phyloP scores from a whole-genome alignment of 1,140 invertebrate genomes.

The Uloborus diversus region DNA sequence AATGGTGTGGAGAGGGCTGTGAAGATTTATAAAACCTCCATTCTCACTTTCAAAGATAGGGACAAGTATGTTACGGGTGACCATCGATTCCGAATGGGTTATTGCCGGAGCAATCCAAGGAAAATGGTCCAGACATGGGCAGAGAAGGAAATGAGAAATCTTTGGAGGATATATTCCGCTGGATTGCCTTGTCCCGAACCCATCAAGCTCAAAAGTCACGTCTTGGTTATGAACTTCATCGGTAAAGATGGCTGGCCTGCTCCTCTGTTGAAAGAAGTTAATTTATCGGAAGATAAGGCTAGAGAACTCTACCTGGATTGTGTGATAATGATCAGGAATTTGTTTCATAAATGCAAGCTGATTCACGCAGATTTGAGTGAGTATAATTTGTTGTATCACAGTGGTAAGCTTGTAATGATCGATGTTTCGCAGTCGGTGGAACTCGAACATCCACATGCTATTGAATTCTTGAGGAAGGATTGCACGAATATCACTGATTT shows the following conservation, averaged over 20 bases:
- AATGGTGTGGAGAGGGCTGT: conserved; percentile 8
- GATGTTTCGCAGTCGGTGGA: conserved; percentile 92
- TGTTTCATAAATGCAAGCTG: conserved; percentile 81
- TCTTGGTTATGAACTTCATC: conserved; percentile 89
- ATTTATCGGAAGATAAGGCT: conserved; percentile 66
- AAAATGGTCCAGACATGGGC: conserved; percentile 91
- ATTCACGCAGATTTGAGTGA: conserved; percentile 92
- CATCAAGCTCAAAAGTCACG: conserved; percentile 81
- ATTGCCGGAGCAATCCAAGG: conserved; percentile 76
- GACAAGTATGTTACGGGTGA: conserved; percentile 90
- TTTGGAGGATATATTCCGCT: conserved; percentile 69
- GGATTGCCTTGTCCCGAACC: conserved; percentile 81
- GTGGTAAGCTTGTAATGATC: conserved; percentile 83
- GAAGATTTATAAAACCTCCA: conserved; percentile 85
- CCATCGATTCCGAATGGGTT: conserved; percentile 71
- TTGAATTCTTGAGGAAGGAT: conserved; percentile 84
- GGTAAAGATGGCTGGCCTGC: conserved; percentile 79
- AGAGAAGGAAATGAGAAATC: conserved; percentile 91
- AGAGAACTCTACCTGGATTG: conserved; percentile 85
- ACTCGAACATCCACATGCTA: conserved; percentile 79
- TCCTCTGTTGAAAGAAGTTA: conserved; percentile 82
- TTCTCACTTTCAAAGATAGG: conserved; percentile 88
- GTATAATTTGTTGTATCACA: conserved; percentile 86
- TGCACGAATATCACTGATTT: conserved; percentile 82
- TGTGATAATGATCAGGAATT: conserved; percentile 75